A percentile compares a stretch with the other conserved stretches of the same genome.
These are phyloP conservation scores for Hermetia illucens DNA, from an alignment of 1,140 invertebrate genomes.

Conservation along the genomic window DNA sequence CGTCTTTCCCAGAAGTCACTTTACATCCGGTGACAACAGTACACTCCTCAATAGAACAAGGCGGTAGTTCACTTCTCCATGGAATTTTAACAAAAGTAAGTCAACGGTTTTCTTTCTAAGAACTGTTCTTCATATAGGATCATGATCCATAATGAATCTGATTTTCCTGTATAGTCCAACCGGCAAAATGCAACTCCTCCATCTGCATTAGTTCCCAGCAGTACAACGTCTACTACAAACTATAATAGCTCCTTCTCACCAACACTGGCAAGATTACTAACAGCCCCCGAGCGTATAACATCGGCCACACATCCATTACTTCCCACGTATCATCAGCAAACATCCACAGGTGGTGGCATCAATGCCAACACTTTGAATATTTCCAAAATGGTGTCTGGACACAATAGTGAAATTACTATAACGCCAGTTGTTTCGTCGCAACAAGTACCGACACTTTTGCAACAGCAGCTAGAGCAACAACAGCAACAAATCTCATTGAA, in stretches of 20 bases:
- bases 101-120: no score
- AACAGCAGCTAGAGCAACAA: slow-evolving; percentile 6
- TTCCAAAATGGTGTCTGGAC: slow-evolving; percentile 2
- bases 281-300: slow-evolving; percentile 38
- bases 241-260: slow-evolving; percentile 45
- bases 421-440: slow-evolving; percentile 32
- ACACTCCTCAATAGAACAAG: slow-evolving; percentile 28
- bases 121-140: no score
- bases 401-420: slow-evolving; percentile 38
- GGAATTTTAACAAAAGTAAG: slow-evolving; percentile 59
- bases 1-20: slow-evolving; percentile 63
- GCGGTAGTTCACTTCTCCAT: slow-evolving; percentile 54
- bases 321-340: slow-evolving; percentile 11
- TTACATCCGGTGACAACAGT: slow-evolving; percentile 46
- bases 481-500: neutral
- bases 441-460: neutral
- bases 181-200: no score
- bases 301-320: neutral
- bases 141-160: no score
- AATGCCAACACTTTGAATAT: neutral
- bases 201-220: no score
- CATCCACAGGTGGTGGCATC: neutral
- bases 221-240: no score
- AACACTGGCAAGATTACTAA: slow-evolving; percentile 60
- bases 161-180: no score